A percentile compares a stretch with the other conserved stretches of the same genome.
phyloP scores from a whole-genome alignment of 2,113 vertebrate genomes.

The Chloebia gouldiae region DNA sequence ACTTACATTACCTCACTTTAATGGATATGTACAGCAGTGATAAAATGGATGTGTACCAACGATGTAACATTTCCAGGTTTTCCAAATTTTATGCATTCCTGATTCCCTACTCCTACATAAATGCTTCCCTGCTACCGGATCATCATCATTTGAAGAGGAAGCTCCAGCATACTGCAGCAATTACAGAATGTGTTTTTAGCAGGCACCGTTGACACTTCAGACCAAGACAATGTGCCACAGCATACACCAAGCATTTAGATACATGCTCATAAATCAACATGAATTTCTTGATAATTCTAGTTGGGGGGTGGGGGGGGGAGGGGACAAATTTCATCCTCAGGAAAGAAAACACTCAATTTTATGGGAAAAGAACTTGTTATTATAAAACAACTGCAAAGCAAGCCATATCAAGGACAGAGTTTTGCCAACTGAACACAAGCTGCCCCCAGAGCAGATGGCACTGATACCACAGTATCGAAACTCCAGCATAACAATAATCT shows the following conservation, averaged over 20 bases:
- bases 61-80: not conserved
- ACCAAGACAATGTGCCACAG: not conserved
- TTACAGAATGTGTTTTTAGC: not conserved
- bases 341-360: not conserved
- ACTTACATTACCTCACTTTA: not conserved
- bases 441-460: not conserved
- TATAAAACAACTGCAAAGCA: not conserved
- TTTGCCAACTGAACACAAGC: not conserved
- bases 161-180: not conserved
- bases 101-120: not conserved
- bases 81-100: not conserved
- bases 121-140: not conserved
- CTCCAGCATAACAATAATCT: not conserved
- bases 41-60: not conserved
- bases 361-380: not conserved
- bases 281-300: not conserved
- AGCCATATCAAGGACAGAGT: not conserved
- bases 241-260: not conserved
- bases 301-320: too few relatives aligned
- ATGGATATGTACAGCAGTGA: fast-evolving
- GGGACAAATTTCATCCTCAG: not conserved
- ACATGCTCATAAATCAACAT: not conserved
- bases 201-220: not conserved
- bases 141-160: not conserved
- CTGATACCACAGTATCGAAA: not conserved